Base-by-base conservation (phyloP, 2,888 invertebrate species). In the Allygus modestus region DNA sequence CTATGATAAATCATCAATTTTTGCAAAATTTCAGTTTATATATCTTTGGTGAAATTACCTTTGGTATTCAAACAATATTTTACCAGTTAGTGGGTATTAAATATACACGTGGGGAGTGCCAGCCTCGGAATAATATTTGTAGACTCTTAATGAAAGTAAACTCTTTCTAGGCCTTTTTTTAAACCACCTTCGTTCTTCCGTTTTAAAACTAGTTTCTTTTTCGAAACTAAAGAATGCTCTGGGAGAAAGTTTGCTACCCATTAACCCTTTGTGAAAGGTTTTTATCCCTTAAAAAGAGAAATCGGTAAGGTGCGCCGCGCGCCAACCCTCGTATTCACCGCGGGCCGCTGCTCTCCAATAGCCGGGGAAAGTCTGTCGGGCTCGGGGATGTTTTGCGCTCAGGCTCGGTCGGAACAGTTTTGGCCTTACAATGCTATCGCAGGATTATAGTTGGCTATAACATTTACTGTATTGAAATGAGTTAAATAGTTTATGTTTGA, bases 201-300 rank as follows among this genome's bases (percentile, higher is more conserved):
- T 4, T 26, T 15, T 15, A 26, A 65, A 23, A 31, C 28, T 11
- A 65, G 65, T 65, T 31, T 58, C 58, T 58, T 26, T 58, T 65
- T 65, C 11, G 31, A 31, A 28, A 5, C 28, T 28, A 20, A 73
- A 41, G 73, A 73, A 37, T 31, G 37, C 5, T 31, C 2, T 20
- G 5, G 41, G 37, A 73, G 73, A 73, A 73, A 73, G 33, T 73
- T 41, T 9, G 73, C 37, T 28, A 65, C 65, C 73, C 73, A 37
- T 43, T 51, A 77, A 77, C 77, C 77, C 77, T 77, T 77, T 77
- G 77, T 77, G 26, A 41, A 69, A 23, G 77, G 46, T 77, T 77
- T 77, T 77, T 77, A 77, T 2, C 77, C 77, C 37, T 46, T 41
- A 28, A 77, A 77, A 77, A 77, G 77, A 77, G 77, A 77, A 77